A percentile compares a stretch with the other conserved stretches of the same genome.
These are phyloP conservation scores for Pentalonia nigronervosa DNA, from an alignment of 1,140 invertebrate species.

Conservation along the genomic window DNA sequence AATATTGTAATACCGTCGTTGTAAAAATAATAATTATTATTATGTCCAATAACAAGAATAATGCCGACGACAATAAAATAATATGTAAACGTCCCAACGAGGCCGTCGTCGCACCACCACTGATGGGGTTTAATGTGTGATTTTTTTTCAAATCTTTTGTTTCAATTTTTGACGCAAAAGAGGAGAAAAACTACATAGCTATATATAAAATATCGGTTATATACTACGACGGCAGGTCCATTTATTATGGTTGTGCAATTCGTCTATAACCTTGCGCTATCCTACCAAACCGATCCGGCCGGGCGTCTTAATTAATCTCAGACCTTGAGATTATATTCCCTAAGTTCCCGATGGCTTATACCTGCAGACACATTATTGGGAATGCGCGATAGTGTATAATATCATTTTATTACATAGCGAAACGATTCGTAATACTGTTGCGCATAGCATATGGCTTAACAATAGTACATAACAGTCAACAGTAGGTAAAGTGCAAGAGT, in stretches of 20 bases:
- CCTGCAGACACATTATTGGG: not conserved
- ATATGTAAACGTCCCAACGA: not conserved
- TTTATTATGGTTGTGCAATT: constrained; percentile 27
- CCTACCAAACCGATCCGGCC: not conserved
- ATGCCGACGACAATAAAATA: not conserved
- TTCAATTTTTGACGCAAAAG: not conserved
- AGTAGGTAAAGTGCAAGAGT: not conserved
- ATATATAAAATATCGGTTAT: not conserved
- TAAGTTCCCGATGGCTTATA: not conserved
- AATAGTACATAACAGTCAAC: not conserved
- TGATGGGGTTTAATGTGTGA: not conserved
- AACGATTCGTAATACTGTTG: constrained; percentile 22
- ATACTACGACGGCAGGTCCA: not conserved
- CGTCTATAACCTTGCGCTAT: constrained; percentile 31
- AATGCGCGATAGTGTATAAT: not conserved
- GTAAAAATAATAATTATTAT: not conserved
- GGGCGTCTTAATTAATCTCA: constrained; percentile 39
- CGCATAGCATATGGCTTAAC: not conserved
- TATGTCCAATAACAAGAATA: not conserved
- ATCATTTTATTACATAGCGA: not conserved
- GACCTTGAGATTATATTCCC: not conserved
- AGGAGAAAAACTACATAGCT: not conserved
- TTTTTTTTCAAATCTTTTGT: not conserved
- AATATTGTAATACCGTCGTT: not conserved
- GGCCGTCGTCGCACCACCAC: not conserved